Evolutionary conservation across 2,888 invertebrate genomes (phyloP).

Genomic region (Cacoxenus indagator): DNA sequence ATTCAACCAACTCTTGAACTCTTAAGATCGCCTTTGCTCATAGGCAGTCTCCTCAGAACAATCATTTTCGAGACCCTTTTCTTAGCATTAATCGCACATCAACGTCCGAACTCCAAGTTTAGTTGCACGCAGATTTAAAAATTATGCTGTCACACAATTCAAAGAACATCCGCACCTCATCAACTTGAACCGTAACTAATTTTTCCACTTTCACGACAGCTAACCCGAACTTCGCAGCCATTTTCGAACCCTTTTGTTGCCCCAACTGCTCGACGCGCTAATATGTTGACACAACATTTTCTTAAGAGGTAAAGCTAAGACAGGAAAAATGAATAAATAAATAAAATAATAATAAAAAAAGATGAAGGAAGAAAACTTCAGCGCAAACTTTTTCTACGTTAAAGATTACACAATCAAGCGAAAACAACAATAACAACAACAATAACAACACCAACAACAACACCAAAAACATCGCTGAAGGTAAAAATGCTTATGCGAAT

Average conservation of each 20-base stretch:
- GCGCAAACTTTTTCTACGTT: conserved; percentile 54
- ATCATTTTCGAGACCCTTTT: background rate
- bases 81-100: background rate
- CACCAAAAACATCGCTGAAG: background rate
- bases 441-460: background rate
- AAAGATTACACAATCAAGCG: conserved; percentile 33
- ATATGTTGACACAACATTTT: conserved; percentile 21
- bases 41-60: background rate
- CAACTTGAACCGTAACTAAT: conserved; percentile 15
- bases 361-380: conserved; percentile 52
- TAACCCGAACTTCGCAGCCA: background rate
- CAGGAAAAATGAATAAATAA: conserved; percentile 3
- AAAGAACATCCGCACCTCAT: conserved; percentile 18
- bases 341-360: conserved; percentile 31
- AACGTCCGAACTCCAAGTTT: background rate
- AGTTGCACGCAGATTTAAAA: background rate
- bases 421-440: background rate
- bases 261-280: background rate
- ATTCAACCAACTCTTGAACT: too few relatives aligned
- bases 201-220: conserved; percentile 8
- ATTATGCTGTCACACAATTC: background rate
- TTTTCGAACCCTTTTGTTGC: background rate
- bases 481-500: background rate
- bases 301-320: background rate
- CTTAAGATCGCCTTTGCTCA: background rate